Conservation (phyloP, 64 coral and sea anemone species). For the Stylophora pistillata region DNA sequence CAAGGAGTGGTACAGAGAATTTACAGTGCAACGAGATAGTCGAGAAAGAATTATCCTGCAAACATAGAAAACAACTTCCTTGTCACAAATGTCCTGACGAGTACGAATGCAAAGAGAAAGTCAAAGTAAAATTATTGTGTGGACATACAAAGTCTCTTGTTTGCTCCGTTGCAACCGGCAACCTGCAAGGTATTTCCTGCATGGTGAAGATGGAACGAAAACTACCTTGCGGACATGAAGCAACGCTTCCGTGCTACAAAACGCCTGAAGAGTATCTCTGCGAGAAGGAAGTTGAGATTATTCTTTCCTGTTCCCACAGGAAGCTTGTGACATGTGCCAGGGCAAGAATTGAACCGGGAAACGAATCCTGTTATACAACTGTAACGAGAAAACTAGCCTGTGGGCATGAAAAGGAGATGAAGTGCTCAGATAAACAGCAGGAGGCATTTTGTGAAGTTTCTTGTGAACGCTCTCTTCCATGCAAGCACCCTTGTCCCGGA, state of each 20-base stretch:
- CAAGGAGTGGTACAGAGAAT: background rate
- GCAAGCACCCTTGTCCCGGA: conserved; percentile 25
- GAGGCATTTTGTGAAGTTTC: conserved; percentile 9
- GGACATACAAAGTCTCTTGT: conserved; percentile 40
- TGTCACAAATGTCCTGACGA: background rate
- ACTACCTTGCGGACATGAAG: conserved; percentile 10
- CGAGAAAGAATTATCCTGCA: conserved; percentile 12
- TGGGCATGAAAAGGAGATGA: conserved; percentile 23
- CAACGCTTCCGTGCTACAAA: conserved; percentile 18
- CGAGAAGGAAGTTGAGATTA: background rate
- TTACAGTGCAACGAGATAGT: conserved; percentile 9
- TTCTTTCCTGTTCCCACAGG: conserved; percentile 9
- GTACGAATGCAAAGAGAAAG: conserved; percentile 1
- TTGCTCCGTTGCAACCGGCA: conserved; percentile 10
- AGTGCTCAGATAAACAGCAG: background rate
- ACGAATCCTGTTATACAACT: background rate
- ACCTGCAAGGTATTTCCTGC: background rate
- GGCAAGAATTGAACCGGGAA: too few species aligned
- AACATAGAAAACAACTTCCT: background rate
- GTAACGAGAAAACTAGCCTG: conserved; percentile 17
- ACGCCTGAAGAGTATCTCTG: conserved; percentile 10
- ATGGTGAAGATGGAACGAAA: conserved; percentile 3
- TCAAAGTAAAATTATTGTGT: conserved; percentile 27
- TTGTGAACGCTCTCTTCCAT: conserved; percentile 25
- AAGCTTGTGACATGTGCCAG: background rate